phyloP scores from a whole-genome alignment of 2,113 vertebrate species.

The Chaetorhynchus papuensis region DNA sequence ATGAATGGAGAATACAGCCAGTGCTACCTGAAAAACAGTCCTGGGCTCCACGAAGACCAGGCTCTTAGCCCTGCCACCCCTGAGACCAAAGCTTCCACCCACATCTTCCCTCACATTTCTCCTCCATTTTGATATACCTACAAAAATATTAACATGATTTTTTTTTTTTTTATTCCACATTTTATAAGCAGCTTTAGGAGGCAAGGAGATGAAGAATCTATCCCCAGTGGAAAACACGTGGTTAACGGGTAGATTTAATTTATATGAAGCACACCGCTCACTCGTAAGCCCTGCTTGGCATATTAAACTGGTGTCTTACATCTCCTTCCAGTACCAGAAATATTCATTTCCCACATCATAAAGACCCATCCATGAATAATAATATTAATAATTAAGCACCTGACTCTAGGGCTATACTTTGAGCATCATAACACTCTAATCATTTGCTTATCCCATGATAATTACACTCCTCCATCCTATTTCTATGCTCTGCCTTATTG shows the following conservation, averaged over 20 bases:
- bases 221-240: slow-evolving; percentile 29
- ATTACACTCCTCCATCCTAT: slow-evolving; percentile 43
- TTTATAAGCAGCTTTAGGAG: not conserved
- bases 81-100: not conserved
- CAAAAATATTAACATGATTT: not conserved
- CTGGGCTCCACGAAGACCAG: not conserved
- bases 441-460: slow-evolving; percentile 58
- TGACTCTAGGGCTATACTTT: slow-evolving; percentile 57
- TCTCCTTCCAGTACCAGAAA: slow-evolving; percentile 49
- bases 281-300: slow-evolving; percentile 27
- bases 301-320: slow-evolving; percentile 53
- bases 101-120: not conserved
- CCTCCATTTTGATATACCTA: not conserved
- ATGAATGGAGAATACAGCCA: not conserved
- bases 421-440: slow-evolving; percentile 64
- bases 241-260: slow-evolving; percentile 57
- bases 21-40: not conserved
- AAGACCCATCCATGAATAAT: slow-evolving; percentile 63
- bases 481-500: not conserved
- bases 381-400: slow-evolving; percentile 66
- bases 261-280: not conserved
- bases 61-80: not conserved
- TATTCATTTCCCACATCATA: slow-evolving; percentile 59
- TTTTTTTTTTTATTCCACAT: not conserved
- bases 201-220: not conserved